phyloP scores from a whole-genome alignment of 2,797 vertebrate genomes.

The Phrynocephalus vlangalii region DNA sequence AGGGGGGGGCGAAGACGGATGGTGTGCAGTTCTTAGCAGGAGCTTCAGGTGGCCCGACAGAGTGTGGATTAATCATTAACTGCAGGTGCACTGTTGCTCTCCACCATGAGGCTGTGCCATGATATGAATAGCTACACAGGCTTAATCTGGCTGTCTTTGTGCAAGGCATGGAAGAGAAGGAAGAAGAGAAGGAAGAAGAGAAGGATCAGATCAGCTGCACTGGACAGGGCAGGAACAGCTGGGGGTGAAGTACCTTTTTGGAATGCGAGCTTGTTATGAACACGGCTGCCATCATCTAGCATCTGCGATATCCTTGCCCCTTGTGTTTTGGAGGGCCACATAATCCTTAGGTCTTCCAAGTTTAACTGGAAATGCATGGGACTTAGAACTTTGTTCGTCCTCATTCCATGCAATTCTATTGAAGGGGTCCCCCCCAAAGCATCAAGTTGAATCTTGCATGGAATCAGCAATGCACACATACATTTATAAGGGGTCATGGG shows the following conservation, averaged over 20 bases:
- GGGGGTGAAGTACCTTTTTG: neutral
- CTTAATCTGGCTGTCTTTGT: slow-evolving; percentile 2
- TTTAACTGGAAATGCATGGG: neutral
- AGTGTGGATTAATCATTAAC: neutral
- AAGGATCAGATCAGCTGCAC: neutral
- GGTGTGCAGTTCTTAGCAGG: slow-evolving; percentile 31
- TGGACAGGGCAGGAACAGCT: neutral
- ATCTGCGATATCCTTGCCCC: neutral
- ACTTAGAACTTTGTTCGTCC: neutral
- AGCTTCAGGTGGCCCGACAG: neutral
- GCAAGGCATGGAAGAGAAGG: neutral
- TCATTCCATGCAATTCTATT: neutral
- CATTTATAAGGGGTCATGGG: too few species aligned
- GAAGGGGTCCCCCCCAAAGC: neutral
- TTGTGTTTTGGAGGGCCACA: neutral
- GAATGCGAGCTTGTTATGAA: neutral
- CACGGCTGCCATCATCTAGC: neutral
- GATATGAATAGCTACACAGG: slow-evolving; percentile 4
- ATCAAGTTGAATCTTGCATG: neutral
- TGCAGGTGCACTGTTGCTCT: slow-evolving; percentile 18
- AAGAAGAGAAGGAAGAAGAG: too few species aligned
- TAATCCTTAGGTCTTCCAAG: neutral
- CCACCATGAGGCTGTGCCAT: neutral
- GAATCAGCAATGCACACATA: neutral
- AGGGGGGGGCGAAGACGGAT: slow-evolving; percentile 27